Base-by-base conservation (phyloP, 1,140 invertebrate species). In the Procambarus clarkii region DNA sequence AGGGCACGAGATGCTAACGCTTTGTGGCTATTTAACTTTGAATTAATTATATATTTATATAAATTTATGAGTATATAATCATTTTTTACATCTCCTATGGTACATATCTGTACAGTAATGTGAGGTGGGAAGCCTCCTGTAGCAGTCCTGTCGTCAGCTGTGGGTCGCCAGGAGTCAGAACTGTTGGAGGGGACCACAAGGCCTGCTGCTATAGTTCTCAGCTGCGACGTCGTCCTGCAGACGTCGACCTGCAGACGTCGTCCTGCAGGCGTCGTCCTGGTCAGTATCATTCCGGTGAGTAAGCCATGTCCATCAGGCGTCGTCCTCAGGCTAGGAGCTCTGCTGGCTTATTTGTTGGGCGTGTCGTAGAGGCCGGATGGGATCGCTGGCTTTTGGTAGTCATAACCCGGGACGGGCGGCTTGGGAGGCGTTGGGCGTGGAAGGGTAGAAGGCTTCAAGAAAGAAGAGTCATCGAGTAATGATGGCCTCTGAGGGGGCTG, bases 361-460 rank as follows among this genome's bases (percentile, higher is more conserved):
- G 85, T 34, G 50, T 34, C 24, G 76, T 87, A 87, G 13, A 87
- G 85, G 69, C 60, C 60, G 3, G 44, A 21, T 60, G 85, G 85
- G 50, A 18, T 18, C 13, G 48, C 34, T 2, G 85, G 85, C n/a
- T 15, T 44, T 1, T 18, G 5, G 64, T 4, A 71, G 11, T n/a
- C 24, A 21, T 71, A 74, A 13, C 60, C 60, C 4, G 58, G 9
- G 2, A 45, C 15, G 18, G n/a, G 4, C 46, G 46, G 5, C 9
- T 15, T 45, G 44, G 69, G 21, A 48, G 82, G 0, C 5, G 48
- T 45, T 54, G 91, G 7, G n/a, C 44, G 2, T 15, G 69, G 8
- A 71, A 71, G 21, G 69, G 3, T 34, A 1, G 34, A 34, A 34
- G 91, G 80, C 15, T 13, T 9, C n/a, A 46, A 71, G 21, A 18